These are phyloP conservation scores for Centrocercus urophasianus DNA, from an alignment of 2,113 vertebrate genomes.

Conservation along the genomic window DNA sequence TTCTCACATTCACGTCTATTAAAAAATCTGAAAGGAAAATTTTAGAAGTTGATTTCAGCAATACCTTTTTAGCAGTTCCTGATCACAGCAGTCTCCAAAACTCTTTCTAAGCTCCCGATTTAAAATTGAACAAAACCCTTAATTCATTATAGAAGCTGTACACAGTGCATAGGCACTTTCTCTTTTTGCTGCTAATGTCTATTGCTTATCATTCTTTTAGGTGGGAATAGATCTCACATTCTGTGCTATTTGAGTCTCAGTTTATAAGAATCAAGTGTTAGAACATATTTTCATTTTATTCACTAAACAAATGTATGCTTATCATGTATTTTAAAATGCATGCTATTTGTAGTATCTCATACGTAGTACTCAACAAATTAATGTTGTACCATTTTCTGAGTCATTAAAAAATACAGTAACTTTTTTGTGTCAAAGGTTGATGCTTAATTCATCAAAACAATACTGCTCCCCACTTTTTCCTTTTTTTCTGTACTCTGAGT, in stretches of 20 bases:
- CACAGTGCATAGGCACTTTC: background rate
- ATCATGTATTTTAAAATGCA: background rate
- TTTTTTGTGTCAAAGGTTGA: background rate
- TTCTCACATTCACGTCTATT: background rate
- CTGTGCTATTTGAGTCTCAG: background rate
- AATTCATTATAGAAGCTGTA: conserved; percentile 24
- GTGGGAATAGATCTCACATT: background rate
- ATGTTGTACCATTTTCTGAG: background rate
- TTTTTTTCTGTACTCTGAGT: background rate
- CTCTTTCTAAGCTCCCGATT: background rate
- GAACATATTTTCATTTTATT: background rate
- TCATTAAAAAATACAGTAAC: background rate
- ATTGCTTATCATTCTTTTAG: background rate
- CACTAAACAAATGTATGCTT: background rate
- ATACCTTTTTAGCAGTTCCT: background rate
- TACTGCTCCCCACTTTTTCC: background rate
- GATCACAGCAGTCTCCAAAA: background rate
- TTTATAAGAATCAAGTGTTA: background rate
- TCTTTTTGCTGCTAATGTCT: background rate
- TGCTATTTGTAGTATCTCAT: background rate
- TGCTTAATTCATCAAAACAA: background rate
- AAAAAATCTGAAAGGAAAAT: background rate
- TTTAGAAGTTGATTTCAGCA: background rate
- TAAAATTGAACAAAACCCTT: conserved; percentile 21
- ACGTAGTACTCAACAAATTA: background rate